These are phyloP conservation scores for Tetraodon nigroviridis DNA, from an alignment of 2,113 vertebrate species.

Conservation along the genomic window DNA sequence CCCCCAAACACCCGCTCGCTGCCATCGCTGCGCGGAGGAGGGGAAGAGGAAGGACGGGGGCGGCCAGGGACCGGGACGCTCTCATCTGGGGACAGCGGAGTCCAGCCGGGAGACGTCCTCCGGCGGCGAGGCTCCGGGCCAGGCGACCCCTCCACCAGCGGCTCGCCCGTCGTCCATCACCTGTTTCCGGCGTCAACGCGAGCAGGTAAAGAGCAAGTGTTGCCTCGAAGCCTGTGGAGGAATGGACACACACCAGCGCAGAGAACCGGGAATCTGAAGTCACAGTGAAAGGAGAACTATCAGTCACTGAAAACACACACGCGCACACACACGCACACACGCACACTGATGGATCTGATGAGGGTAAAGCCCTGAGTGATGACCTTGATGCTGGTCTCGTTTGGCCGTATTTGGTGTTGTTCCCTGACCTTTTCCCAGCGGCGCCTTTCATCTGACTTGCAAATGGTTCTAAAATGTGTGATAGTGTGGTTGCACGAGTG, in stretches of 20 bases:
- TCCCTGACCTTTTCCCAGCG: not conserved
- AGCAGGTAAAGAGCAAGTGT: slow-evolving; percentile 1
- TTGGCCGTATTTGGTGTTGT: no score
- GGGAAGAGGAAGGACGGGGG: slow-evolving; percentile 7
- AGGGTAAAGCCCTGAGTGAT: slow-evolving; percentile 40
- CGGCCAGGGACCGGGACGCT: slow-evolving; percentile 39
- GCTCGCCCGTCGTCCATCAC: no score
- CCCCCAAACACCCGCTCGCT: slow-evolving; percentile 32
- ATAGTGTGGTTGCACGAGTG: not conserved
- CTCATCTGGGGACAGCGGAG: slow-evolving; percentile 2
- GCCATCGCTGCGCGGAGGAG: slow-evolving; percentile 10
- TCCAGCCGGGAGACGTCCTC: not conserved
- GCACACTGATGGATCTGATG: slow-evolving; percentile 32
- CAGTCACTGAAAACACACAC: not conserved
- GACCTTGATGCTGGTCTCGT: slow-evolving; percentile 49
- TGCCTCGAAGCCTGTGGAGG: no score
- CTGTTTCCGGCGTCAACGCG: no score
- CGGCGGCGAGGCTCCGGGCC: not conserved
- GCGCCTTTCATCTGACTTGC: not conserved
- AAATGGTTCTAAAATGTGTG: not conserved
- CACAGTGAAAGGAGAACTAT: no score
- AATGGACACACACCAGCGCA: no score
- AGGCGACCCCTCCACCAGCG: not conserved
- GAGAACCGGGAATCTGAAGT: no score
- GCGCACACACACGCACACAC: not conserved